Conservation (phyloP, 1,140 invertebrate genomes). For the Solenopsis invicta region DNA sequence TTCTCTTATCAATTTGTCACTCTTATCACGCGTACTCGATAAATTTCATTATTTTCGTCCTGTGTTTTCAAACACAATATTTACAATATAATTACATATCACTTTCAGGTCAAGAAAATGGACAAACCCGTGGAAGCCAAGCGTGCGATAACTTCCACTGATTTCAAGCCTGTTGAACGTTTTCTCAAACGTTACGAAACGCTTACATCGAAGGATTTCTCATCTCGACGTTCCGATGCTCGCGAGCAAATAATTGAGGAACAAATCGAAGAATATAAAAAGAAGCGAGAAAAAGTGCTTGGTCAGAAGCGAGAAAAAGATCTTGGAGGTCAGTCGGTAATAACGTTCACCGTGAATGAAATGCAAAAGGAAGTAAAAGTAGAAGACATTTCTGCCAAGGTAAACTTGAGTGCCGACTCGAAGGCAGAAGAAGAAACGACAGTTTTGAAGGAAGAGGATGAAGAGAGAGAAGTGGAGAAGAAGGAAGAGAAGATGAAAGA, state of each 20-base stretch:
- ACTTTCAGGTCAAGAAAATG: constrained; percentile 81
- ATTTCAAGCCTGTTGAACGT: constrained; percentile 80
- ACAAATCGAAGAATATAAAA: constrained; percentile 86
- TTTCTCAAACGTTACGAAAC: constrained; percentile 78
- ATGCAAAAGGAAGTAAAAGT: background rate
- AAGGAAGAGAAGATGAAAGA: background rate
- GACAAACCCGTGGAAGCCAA: constrained; percentile 82
- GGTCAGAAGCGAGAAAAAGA: constrained; percentile 84
- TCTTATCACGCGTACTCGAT: too few relatives aligned
- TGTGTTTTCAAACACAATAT: background rate
- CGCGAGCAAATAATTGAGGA: constrained; percentile 83
- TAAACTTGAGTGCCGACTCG: background rate
- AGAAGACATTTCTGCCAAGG: constrained; percentile 7
- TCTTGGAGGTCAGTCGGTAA: constrained; percentile 72
- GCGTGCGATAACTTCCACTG: constrained; percentile 74
- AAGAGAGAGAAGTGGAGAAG: constrained; percentile 14
- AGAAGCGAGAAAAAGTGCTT: constrained; percentile 83
- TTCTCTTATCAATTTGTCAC: background rate
- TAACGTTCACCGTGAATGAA: background rate
- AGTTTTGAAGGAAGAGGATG: background rate
- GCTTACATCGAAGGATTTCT: constrained; percentile 75
- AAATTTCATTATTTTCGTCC: background rate
- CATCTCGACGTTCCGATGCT: constrained; percentile 69
- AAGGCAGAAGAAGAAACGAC: background rate
- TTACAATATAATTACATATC: background rate